Evolutionary conservation across 2,888 invertebrate species (phyloP), one percentile per base, ranked within the genome.

Genomic region (Clunio marinus): DNA sequence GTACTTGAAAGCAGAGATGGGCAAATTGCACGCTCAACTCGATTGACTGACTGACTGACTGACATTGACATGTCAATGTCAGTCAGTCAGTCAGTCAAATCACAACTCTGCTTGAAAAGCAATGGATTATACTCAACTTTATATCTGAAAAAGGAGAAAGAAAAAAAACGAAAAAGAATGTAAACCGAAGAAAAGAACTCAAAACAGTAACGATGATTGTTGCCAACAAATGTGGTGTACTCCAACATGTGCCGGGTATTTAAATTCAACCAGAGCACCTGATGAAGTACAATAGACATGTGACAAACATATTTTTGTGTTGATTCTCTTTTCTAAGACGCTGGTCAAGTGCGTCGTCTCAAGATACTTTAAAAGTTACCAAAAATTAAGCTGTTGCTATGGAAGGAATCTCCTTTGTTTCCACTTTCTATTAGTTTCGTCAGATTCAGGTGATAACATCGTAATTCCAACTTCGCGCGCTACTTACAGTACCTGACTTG

Each of bases 221-320:
- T 82, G 84, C 83, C 86, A 86, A 80, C 91, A 91, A 88, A 91
- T 90, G 90, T 91, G 91, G 91, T 93, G 93, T 91, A 93, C 93
- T 93, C 92, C 93, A 92, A 91, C 93, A 93, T 92, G 91, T 93
- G 93, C 93, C 93, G 92, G 93, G 93, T 89, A 86, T 83, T 74
- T 68, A 78, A 77, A 81, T 80, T 83, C 83, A 86, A 92, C 93
- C 93, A 93, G 93, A 94, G 93, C 93, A 94, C 93, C 93, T 94
- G 93, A 93, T 93, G 93, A 93, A 94, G 93, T 94, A 94, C 93
- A 94, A 93, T 93, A 89, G 90, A 90, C 92, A 91, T 91, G 89
- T 88, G 89, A 88, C 89, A 87, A 83, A 80, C 76, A 41, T 55
- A 25, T 55, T 35, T 20, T 17, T 15, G 51, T 32, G 15, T 8